These are phyloP conservation scores for Rhynchotus rufescens DNA, from an alignment of 2,797 vertebrate genomes.

Conservation along the genomic window DNA sequence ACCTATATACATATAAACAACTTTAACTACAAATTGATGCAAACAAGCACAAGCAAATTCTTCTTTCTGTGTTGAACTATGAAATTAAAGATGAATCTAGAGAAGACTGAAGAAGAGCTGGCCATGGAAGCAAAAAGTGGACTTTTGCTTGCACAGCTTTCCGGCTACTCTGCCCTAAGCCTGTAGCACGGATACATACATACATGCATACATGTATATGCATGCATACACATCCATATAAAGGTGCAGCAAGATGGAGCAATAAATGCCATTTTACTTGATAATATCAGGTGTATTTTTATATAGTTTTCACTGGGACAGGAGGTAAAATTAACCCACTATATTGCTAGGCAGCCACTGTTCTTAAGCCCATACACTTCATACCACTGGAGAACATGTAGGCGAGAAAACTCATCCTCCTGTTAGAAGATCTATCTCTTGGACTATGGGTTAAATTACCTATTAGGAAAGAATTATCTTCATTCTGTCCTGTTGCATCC, in stretches of 20 bases:
- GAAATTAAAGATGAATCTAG: background rate
- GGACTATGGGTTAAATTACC: background rate
- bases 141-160: background rate
- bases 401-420: background rate
- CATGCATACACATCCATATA: background rate
- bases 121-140: background rate
- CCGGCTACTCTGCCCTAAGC: too few relatives aligned
- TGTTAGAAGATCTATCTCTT: background rate
- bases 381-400: background rate
- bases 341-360: background rate
- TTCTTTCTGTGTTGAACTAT: background rate
- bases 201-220: too few relatives aligned
- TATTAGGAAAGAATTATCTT: background rate
- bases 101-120: background rate
- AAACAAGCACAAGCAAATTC: background rate
- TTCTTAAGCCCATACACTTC: background rate
- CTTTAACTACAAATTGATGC: background rate
- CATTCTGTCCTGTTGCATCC: background rate
- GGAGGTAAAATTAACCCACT: background rate
- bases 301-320: background rate
- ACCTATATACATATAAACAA: background rate
- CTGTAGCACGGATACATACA: too few relatives aligned
- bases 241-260: background rate
- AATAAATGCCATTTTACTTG: background rate
- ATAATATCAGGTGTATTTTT: background rate